Conservation (phyloP, 2,797 vertebrate species). For the Mus spretus region DNA sequence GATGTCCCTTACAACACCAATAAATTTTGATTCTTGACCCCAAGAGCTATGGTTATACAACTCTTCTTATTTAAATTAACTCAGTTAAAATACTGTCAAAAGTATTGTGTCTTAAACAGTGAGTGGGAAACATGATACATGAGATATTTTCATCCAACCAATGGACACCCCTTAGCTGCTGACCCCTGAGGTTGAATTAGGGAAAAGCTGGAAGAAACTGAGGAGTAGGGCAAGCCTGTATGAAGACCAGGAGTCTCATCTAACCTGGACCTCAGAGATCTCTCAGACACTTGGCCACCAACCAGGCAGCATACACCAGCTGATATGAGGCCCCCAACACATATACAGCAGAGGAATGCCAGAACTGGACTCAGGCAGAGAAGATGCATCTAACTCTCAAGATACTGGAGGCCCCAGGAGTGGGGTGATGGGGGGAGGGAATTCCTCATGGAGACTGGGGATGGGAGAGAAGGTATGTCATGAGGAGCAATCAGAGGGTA, state of each 20-base stretch:
- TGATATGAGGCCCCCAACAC: background rate
- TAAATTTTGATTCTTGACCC: slow-evolving; percentile 46
- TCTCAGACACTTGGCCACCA: background rate
- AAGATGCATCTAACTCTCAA: no score
- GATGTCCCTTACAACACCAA: background rate
- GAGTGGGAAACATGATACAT: background rate
- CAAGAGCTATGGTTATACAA: slow-evolving; percentile 69
- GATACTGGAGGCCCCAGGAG: no score
- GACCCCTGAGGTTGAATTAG: background rate
- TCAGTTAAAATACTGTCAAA: slow-evolving; percentile 42
- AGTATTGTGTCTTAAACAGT: slow-evolving; percentile 53
- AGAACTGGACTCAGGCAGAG: background rate
- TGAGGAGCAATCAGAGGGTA: background rate
- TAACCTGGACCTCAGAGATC: background rate
- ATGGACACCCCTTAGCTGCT: background rate
- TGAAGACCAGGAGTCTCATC: background rate
- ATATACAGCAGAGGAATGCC: background rate
- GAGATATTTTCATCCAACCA: background rate
- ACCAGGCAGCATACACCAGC: background rate
- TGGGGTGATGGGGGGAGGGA: accelerated
- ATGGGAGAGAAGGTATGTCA: background rate
- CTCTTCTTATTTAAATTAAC: slow-evolving; percentile 58
- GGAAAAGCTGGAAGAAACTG: background rate
- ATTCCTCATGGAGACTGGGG: accelerated
- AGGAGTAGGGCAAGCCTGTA: background rate